Evolutionary conservation across 2,888 invertebrate genomes (phyloP).

Genomic region (Phyllotreta cruciferae): DNA sequence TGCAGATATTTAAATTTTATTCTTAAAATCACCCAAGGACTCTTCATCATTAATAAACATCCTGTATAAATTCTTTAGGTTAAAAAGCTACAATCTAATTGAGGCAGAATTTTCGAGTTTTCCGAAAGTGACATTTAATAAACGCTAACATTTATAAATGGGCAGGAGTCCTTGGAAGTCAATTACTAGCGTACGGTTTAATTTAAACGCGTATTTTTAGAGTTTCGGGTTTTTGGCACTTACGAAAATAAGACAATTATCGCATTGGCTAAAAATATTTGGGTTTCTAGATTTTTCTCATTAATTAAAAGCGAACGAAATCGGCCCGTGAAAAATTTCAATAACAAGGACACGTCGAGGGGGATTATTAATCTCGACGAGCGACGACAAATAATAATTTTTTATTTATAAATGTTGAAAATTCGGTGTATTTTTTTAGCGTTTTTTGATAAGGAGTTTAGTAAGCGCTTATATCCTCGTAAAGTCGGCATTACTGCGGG

Average conservation of each 20-base stretch:
- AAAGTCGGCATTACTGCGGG: too few species aligned
- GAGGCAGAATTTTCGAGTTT: too few species aligned
- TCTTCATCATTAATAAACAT: too few species aligned
- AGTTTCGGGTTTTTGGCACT: constrained; percentile 9
- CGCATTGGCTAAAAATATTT: constrained; percentile 8
- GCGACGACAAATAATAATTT: too few species aligned
- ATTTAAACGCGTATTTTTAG: constrained; percentile 4
- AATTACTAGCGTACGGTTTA: constrained; percentile 5
- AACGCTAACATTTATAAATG: constrained; percentile 8
- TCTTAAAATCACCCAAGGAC: too few species aligned
- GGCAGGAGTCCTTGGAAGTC: not conserved
- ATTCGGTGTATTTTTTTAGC: too few species aligned
- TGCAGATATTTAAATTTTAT: too few species aligned
- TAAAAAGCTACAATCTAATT: too few species aligned
- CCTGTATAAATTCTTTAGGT: too few species aligned
- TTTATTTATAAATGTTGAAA: too few species aligned
- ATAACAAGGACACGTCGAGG: constrained; percentile 4
- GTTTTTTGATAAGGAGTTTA: too few species aligned
- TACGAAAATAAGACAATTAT: constrained; percentile 10
- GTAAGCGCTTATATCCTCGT: too few species aligned
- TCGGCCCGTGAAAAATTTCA: not conserved
- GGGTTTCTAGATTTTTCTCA: constrained; percentile 8
- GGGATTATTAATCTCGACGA: not conserved
- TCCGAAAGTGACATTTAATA: constrained; percentile 4
- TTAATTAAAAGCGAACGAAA: constrained; percentile 1